Evolutionary conservation across 2,888 invertebrate species (phyloP).

Genomic region (Archips crataeganus): DNA sequence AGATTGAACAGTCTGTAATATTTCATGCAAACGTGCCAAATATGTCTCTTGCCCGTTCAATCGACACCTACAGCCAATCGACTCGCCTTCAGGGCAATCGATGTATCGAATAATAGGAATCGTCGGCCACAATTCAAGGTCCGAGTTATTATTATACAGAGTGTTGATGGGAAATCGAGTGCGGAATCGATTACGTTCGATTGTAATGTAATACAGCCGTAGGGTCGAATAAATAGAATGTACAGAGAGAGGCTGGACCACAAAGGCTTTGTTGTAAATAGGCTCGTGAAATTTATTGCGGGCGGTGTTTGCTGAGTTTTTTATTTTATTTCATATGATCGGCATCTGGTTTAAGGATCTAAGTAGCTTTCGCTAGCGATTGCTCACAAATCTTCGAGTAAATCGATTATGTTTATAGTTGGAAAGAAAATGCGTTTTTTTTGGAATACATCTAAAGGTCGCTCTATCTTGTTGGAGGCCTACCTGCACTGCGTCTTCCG

Average conservation of each 20-base stretch:
- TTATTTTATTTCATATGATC: not conserved
- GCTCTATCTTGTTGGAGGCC: too few relatives aligned
- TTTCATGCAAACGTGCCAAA: not conserved
- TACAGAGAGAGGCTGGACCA: conserved; percentile 32
- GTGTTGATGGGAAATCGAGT: conserved; percentile 43
- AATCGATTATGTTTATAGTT: too few relatives aligned
- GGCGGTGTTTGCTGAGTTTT: conserved; percentile 23
- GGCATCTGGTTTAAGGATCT: not conserved
- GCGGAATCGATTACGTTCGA: conserved; percentile 41
- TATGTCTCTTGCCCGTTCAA: not conserved
- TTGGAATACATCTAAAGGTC: too few relatives aligned
- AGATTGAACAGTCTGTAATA: not conserved
- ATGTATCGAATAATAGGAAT: conserved; percentile 43
- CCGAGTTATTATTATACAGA: conserved; percentile 37
- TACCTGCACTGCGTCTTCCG: too few relatives aligned
- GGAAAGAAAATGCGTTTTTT: too few relatives aligned
- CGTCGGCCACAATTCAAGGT: conserved; percentile 34
- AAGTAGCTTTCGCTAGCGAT: not conserved
- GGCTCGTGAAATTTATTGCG: conserved; percentile 17
- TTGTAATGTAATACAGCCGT: conserved; percentile 42
- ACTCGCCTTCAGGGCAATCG: conserved; percentile 29
- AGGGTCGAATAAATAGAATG: conserved; percentile 42
- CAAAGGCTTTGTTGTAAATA: conserved; percentile 38
- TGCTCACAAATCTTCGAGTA: not conserved
- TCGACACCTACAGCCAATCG: conserved; percentile 10